phyloP scores from a whole-genome alignment of 2,888 invertebrate species.

The Tineola bisselliella region DNA sequence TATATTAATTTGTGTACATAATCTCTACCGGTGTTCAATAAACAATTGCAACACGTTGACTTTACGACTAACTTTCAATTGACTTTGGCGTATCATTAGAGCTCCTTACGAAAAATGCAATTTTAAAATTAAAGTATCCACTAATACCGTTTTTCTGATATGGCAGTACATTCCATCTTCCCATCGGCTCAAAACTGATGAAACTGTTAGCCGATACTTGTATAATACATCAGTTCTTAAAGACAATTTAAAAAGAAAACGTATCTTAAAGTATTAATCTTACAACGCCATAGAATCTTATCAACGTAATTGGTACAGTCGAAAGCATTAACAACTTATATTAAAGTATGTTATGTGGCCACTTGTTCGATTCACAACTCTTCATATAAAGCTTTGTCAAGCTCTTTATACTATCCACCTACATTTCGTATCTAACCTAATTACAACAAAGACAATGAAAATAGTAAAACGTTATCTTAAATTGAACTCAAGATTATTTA shows the following conservation, averaged over 20 bases:
- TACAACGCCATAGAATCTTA: constrained; percentile 7
- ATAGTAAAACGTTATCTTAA: neutral
- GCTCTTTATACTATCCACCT: constrained; percentile 43
- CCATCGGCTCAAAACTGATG: neutral
- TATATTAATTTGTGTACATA: too few relatives aligned
- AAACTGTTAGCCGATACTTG: neutral
- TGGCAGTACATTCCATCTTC: neutral
- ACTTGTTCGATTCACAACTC: constrained; percentile 67
- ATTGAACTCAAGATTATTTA: neutral
- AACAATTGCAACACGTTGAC: too few relatives aligned
- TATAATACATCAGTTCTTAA: neutral
- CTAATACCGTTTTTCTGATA: neutral
- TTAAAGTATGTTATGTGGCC: constrained; percentile 44
- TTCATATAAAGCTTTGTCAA: constrained; percentile 65
- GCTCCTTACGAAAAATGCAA: too few relatives aligned
- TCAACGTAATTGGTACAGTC: constrained; percentile 9
- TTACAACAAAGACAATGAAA: neutral
- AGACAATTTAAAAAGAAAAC: neutral
- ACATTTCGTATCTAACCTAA: constrained; percentile 1
- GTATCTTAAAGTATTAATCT: neutral
- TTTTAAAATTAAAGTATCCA: too few relatives aligned
- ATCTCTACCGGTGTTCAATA: too few relatives aligned
- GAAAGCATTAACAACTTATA: constrained; percentile 6
- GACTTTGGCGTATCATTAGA: too few relatives aligned
- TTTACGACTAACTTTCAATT: too few relatives aligned